Percentiles rank a stretch among this genome's conserved stretches.
These are phyloP conservation scores for Epinephelus moara DNA, from an alignment of 2,113 vertebrate species.

Conservation along the genomic window DNA sequence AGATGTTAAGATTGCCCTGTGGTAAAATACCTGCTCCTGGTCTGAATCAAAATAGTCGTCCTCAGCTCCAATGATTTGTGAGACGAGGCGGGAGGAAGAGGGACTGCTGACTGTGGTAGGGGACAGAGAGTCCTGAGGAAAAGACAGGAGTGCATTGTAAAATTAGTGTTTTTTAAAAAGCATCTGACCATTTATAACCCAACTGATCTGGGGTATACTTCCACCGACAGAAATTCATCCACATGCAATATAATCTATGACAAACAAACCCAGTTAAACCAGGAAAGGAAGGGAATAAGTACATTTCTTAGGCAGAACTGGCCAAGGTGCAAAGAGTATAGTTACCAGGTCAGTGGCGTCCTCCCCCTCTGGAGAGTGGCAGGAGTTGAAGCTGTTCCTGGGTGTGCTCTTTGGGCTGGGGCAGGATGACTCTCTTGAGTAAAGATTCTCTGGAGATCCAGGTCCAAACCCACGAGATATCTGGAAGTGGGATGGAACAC, in stretches of 20 bases:
- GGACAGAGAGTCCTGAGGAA: slow-evolving; percentile 86
- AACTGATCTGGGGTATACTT: not conserved
- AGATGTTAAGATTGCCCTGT: not conserved
- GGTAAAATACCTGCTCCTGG: slow-evolving; percentile 90
- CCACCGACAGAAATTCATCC: not conserved
- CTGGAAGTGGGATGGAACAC: slow-evolving; percentile 54
- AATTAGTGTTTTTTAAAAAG: not conserved
- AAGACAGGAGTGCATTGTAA: not conserved
- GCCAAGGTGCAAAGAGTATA: not conserved
- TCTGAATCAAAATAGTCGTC: slow-evolving; percentile 96
- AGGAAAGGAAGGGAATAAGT: not conserved
- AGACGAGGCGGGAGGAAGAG: slow-evolving; percentile 80
- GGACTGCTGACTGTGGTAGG: slow-evolving; percentile 87
- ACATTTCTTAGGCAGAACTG: not conserved
- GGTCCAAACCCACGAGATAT: slow-evolving; percentile 62
- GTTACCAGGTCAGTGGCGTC: slow-evolving; percentile 82
- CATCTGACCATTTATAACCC: not conserved
- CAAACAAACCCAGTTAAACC: not conserved
- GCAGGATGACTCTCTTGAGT: slow-evolving; percentile 69
- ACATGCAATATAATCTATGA: not conserved
- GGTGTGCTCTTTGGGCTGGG: slow-evolving; percentile 82
- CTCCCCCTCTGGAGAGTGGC: slow-evolving; percentile 80
- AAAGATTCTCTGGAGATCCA: slow-evolving; percentile 69
- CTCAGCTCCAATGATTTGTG: slow-evolving; percentile 95
- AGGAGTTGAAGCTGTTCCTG: slow-evolving; percentile 83